Conservation (phyloP, 2,888 invertebrate genomes). For the Macrostomum cliftonense region DNA sequence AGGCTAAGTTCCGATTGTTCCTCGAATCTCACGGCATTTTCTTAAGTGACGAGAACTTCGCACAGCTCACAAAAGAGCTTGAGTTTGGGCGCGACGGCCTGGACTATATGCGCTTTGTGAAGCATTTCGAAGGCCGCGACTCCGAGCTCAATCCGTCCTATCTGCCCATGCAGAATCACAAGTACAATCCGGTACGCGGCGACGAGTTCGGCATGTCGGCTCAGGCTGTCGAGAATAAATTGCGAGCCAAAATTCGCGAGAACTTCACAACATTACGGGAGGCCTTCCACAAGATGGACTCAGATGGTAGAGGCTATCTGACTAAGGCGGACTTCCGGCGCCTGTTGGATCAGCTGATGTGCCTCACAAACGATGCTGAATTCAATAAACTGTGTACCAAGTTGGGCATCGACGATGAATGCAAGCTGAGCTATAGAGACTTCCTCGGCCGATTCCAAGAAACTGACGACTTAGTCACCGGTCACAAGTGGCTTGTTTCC, state of each 20-base stretch:
- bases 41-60: too few species aligned
- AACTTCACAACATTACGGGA: conserved; percentile 28
- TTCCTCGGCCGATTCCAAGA: conserved; percentile 29
- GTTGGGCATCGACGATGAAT: conserved; percentile 19
- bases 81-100: conserved; percentile 13
- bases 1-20: conserved; percentile 21
- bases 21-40: too few species aligned
- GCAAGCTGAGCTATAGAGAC: conserved; percentile 24
- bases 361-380: conserved; percentile 23
- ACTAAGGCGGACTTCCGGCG: conserved; percentile 25
- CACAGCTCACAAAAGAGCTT: too few species aligned
- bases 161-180: conserved; percentile 23
- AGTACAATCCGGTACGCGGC: conserved; percentile 28
- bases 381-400: conserved; percentile 26
- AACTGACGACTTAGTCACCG: conserved; percentile 23
- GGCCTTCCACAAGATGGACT: conserved; percentile 35
- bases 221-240: conserved; percentile 21
- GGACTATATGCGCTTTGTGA: conserved; percentile 26
- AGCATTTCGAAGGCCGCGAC: conserved; percentile 24
- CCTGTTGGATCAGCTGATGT: conserved; percentile 29
- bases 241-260: conserved; percentile 25
- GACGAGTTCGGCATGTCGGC: conserved; percentile 27
- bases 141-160: conserved; percentile 18
- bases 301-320: conserved; percentile 24
- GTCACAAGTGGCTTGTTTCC: conserved; percentile 32